phyloP scores from a whole-genome alignment of 2,797 vertebrate species.

The Sciurus carolinensis region DNA sequence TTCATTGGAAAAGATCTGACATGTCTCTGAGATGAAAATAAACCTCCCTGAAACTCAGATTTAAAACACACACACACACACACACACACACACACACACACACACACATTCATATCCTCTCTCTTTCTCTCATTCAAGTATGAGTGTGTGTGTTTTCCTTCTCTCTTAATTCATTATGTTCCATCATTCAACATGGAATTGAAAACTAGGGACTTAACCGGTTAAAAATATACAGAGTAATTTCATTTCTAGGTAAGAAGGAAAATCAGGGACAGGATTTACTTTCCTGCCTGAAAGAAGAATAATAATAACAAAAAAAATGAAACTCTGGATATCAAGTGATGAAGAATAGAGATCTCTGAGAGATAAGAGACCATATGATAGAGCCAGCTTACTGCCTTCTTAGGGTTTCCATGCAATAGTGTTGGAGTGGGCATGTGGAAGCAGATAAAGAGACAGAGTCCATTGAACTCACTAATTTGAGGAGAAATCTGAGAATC shows the following conservation, averaged over 20 bases:
- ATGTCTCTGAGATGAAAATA: slow-evolving; percentile 2
- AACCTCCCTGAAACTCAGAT: not conserved
- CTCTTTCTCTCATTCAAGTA: too few species aligned
- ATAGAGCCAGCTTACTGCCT: not conserved
- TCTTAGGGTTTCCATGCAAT: not conserved
- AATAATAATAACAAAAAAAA: slow-evolving; percentile 2
- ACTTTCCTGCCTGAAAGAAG: not conserved
- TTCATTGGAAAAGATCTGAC: not conserved
- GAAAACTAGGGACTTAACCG: not conserved
- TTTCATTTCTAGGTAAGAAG: not conserved
- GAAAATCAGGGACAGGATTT: not conserved
- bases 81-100: too few species aligned
- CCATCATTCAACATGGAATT: not conserved
- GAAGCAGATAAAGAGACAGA: not conserved
- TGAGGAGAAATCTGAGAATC: not conserved
- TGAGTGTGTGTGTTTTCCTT: not conserved
- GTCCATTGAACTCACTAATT: not conserved
- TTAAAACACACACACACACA: not conserved
- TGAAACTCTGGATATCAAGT: not conserved
- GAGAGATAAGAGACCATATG: not conserved
- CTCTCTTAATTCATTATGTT: not conserved
- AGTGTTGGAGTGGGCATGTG: not conserved
- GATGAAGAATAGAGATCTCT: not conserved
- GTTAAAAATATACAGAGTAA: not conserved
- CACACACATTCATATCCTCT: not conserved